A percentile compares a stretch with the other conserved stretches of the same genome.
Evolutionary conservation across 1,140 invertebrate genomes (phyloP).

Genomic region (Phocides pigmalion): DNA sequence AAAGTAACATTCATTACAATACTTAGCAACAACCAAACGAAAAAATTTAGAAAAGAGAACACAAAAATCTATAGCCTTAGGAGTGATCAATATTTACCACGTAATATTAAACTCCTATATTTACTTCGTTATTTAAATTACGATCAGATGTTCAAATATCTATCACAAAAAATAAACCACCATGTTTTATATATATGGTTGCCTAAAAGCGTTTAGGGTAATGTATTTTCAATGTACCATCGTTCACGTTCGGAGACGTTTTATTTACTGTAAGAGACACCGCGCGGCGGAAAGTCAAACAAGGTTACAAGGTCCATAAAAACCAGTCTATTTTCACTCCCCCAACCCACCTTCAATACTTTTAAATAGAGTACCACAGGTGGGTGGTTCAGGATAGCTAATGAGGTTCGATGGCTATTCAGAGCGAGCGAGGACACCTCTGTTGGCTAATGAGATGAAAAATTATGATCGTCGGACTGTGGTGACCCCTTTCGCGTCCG

Average conservation of each 20-base stretch:
- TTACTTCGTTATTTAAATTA: too few relatives aligned
- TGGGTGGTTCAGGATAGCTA: constrained; percentile 40
- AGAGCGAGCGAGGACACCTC: constrained; percentile 55
- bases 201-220: too few relatives aligned
- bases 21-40: too few relatives aligned
- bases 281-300: constrained; percentile 21
- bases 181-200: too few relatives aligned
- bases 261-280: constrained; percentile 12
- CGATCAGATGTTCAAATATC: too few relatives aligned
- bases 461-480: constrained; percentile 71
- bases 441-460: constrained; percentile 69
- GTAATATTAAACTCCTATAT: too few relatives aligned
- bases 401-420: constrained; percentile 65
- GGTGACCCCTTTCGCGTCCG: constrained; percentile 69
- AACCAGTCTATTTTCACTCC: constrained; percentile 10
- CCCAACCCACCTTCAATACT: constrained; percentile 6
- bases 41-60: too few relatives aligned
- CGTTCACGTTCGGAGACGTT: background rate
- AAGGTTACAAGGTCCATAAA: constrained; percentile 26
- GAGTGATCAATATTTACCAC: too few relatives aligned
- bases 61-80: too few relatives aligned
- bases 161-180: too few relatives aligned
- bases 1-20: too few relatives aligned
- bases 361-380: constrained; percentile 32
- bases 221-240: constrained; percentile 7